phyloP scores from a whole-genome alignment of 2,888 invertebrate genomes.

The Carabus problematicus region DNA sequence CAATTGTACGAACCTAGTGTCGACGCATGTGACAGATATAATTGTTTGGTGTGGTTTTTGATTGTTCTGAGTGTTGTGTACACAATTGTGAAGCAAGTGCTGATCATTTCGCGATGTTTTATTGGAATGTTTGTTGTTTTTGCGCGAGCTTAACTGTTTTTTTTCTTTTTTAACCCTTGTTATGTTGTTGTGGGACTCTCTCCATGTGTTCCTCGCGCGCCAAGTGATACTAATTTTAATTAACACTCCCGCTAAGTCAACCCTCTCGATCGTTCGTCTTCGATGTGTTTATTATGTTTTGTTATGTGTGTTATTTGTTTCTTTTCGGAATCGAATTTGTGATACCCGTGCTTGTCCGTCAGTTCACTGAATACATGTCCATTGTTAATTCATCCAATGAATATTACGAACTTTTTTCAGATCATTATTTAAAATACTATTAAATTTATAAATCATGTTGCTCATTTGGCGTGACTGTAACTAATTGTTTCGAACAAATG shows the following conservation, averaged over 20 bases:
- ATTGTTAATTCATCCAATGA: constrained; percentile 6
- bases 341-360: constrained; percentile 26
- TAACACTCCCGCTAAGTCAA: constrained; percentile 34
- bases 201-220: constrained; percentile 2
- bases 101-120: too few species aligned
- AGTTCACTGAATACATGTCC: constrained; percentile 15
- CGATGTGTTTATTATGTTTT: constrained; percentile 8
- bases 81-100: too few species aligned
- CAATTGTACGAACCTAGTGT: too few species aligned
- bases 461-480: too few species aligned
- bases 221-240: constrained; percentile 41
- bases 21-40: too few species aligned
- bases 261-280: constrained; percentile 4
- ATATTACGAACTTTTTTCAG: background rate
- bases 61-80: too few species aligned
- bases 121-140: too few species aligned
- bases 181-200: constrained; percentile 7
- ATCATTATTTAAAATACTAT: background rate
- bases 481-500: too few species aligned
- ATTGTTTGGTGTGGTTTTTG: too few species aligned
- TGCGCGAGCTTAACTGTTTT: too few species aligned
- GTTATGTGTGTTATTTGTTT: constrained; percentile 14
- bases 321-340: constrained; percentile 24
- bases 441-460: background rate
- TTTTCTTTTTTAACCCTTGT: too few species aligned